Conservation (phyloP, 2,797 vertebrate species). For the Acrocephalus scirpaceus region DNA sequence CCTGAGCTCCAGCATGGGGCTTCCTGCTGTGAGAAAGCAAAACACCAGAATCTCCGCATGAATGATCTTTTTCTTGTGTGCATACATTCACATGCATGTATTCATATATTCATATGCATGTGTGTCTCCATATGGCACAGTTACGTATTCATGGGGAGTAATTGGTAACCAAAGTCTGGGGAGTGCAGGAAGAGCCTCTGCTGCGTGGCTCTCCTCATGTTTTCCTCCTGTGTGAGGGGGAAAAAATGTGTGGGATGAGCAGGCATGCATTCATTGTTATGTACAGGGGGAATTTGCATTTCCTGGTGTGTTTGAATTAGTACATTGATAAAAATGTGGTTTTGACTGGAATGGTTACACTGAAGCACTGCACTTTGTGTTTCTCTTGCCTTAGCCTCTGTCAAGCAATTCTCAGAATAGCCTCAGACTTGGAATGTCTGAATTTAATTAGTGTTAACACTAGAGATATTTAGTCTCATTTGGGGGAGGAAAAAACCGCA, state of each 20-base stretch:
- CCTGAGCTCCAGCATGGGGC: rapidly evolving
- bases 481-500: not conserved
- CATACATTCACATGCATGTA: not conserved
- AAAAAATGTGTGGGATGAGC: not conserved
- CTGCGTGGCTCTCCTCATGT: not conserved
- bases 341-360: slow-evolving; percentile 12
- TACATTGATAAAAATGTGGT: not conserved
- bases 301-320: not conserved
- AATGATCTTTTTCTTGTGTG: not conserved
- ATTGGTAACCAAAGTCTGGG: not conserved
- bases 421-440: not conserved
- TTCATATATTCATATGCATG: not conserved
- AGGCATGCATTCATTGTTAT: not conserved
- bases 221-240: not conserved
- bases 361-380: not conserved
- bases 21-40: not conserved
- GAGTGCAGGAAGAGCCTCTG: not conserved
- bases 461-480: not conserved
- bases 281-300: not conserved
- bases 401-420: not conserved
- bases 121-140: not conserved
- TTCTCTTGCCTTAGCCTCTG: not conserved
- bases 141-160: not conserved
- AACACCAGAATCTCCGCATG: rapidly evolving
- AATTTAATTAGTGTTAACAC: not conserved